phyloP scores from a whole-genome alignment of 2,888 invertebrate species.

The Choreutis nemorana region DNA sequence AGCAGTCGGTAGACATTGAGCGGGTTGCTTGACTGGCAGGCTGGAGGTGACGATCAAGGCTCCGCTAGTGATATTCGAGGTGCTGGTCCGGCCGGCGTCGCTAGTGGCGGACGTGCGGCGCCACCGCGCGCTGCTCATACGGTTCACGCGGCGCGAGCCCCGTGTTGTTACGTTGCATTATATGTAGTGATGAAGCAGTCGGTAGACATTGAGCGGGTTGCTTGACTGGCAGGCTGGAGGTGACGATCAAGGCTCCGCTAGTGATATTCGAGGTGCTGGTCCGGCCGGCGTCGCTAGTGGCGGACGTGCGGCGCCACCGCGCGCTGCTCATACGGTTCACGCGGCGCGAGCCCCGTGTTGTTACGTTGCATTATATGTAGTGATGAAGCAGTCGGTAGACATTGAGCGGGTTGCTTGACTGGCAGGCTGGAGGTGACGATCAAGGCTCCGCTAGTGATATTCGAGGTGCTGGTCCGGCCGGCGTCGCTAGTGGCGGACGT shows the following conservation, averaged over 20 bases:
- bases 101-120: conserved; percentile 76
- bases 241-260: conserved; percentile 92
- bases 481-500: conserved; percentile 72
- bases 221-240: conserved; percentile 71
- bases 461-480: conserved; percentile 85
- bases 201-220: too few species aligned
- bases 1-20: too few species aligned
- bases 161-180: conserved; percentile 78
- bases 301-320: conserved; percentile 80
- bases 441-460: conserved; percentile 92
- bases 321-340: conserved; percentile 82
- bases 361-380: conserved; percentile 83
- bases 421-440: conserved; percentile 85
- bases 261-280: conserved; percentile 92
- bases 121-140: conserved; percentile 80
- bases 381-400: too few species aligned
- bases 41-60: conserved; percentile 95
- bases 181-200: too few species aligned
- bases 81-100: conserved; percentile 76
- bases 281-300: conserved; percentile 70
- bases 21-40: conserved; percentile 24
- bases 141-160: conserved; percentile 79
- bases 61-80: conserved; percentile 90
- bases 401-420: too few species aligned
- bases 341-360: conserved; percentile 73